Percentiles rank a stretch among this genome's conserved stretches.
These are phyloP conservation scores for Anguilla japonica DNA, from an alignment of 2,113 vertebrate species.

Conservation along the genomic window DNA sequence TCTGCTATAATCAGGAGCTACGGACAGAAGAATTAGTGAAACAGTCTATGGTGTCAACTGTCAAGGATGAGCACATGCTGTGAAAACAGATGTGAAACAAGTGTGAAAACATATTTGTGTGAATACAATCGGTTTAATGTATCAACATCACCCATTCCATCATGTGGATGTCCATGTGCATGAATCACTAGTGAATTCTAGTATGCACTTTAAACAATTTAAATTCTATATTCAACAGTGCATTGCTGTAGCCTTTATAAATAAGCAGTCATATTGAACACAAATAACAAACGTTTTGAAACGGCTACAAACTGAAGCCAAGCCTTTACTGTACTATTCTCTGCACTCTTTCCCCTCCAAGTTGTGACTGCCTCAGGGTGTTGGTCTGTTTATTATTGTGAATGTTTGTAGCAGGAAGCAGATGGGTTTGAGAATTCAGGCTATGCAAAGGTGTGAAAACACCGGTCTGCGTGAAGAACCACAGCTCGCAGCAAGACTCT, in stretches of 20 bases:
- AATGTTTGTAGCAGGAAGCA: not conserved
- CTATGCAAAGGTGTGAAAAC: not conserved
- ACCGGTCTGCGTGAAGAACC: not conserved
- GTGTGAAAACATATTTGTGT: not conserved
- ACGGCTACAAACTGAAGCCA: too few species aligned
- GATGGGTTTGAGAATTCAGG: not conserved
- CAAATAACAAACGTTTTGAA: too few species aligned
- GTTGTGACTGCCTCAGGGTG: too few species aligned
- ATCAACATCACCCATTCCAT: not conserved
- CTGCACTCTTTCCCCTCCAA: too few species aligned
- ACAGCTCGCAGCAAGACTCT: not conserved
- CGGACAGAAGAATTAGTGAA: not conserved
- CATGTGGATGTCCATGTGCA: too few species aligned
- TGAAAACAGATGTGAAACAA: not conserved
- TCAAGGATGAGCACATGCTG: not conserved
- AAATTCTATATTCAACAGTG: too few species aligned
- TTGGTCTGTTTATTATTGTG: not conserved
- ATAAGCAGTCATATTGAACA: too few species aligned
- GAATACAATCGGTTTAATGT: too few species aligned
- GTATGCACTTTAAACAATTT: not conserved
- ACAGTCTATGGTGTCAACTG: not conserved
- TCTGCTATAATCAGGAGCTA: not conserved
- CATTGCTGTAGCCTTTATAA: too few species aligned
- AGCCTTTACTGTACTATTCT: too few species aligned
- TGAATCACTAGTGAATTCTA: too few species aligned